These are phyloP conservation scores for Ursus arctos DNA, from an alignment of 2,113 vertebrate species.

Conservation along the genomic window DNA sequence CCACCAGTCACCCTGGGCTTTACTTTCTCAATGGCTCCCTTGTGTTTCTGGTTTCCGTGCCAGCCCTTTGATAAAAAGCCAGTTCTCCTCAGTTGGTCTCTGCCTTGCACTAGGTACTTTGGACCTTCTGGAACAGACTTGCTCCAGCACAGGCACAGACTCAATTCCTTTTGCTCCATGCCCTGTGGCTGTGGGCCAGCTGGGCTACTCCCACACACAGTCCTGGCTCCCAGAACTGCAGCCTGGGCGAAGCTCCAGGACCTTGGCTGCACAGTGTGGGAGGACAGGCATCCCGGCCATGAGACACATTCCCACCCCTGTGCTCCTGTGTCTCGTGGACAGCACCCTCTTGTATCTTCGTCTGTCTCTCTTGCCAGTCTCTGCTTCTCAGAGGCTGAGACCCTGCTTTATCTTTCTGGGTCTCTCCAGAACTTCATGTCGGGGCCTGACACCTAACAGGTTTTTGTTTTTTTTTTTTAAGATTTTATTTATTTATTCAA, in stretches of 20 bases:
- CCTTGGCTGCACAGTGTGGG: background rate
- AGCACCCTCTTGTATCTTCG: background rate
- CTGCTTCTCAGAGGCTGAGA: slow-evolving; percentile 28
- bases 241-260: background rate
- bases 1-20: background rate
- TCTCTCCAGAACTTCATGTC: slow-evolving; percentile 7
- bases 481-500: too few species aligned
- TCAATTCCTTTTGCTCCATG: background rate
- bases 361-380: slow-evolving; percentile 9
- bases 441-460: background rate
- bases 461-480: too few species aligned
- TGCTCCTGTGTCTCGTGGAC: background rate
- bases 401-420: background rate
- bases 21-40: background rate
- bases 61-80: slow-evolving; percentile 2
- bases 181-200: background rate
- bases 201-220: background rate
- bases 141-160: background rate
- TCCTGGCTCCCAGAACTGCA: slow-evolving; percentile 9
- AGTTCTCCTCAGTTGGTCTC: background rate
- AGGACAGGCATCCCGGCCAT: background rate
- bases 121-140: slow-evolving; percentile 27
- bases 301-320: background rate
- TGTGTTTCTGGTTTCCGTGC: background rate
- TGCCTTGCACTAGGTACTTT: slow-evolving; percentile 6